Evolutionary conservation across 2,113 vertebrate species (phyloP).

Genomic region (Perca schrenkii): DNA sequence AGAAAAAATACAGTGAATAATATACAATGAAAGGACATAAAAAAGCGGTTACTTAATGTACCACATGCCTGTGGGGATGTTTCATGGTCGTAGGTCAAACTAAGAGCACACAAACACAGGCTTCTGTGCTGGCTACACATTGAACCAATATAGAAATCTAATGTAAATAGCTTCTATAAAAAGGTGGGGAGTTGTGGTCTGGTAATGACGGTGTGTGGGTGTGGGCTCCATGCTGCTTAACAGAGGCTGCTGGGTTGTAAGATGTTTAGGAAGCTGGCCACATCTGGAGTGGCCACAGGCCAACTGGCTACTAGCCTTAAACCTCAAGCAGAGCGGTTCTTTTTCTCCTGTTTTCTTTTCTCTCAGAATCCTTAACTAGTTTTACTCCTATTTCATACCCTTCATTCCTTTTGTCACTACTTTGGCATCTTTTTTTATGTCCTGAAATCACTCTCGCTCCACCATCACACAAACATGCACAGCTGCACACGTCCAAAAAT

Average conservation of each 20-base stretch:
- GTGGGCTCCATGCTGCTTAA: constrained; percentile 49
- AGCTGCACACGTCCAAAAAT: not conserved
- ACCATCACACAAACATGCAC: constrained; percentile 24
- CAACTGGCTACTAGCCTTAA: constrained; percentile 51
- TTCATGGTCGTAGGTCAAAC: constrained; percentile 14
- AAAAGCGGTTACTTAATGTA: constrained; percentile 24
- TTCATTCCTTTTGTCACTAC: not conserved
- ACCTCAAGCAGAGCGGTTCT: constrained; percentile 41
- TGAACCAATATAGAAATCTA: constrained; percentile 40
- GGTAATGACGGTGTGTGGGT: constrained; percentile 65
- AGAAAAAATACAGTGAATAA: not conserved
- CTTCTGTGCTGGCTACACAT: constrained; percentile 6
- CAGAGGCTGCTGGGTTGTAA: constrained; percentile 39
- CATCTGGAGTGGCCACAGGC: constrained; percentile 61
- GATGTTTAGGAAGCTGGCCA: constrained; percentile 63
- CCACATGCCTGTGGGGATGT: not conserved
- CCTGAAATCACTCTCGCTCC: constrained; percentile 24
- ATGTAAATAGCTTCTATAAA: constrained; percentile 51
- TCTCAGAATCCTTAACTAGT: not conserved
- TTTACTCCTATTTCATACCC: not conserved
- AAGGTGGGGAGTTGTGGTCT: constrained; percentile 54
- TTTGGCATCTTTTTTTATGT: constrained; percentile 23
- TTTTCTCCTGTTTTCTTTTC: not conserved
- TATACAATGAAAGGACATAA: not conserved
- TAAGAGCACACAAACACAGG: constrained; percentile 3